Percentiles rank a stretch among this genome's conserved stretches.
Evolutionary conservation across 2,888 invertebrate genomes (phyloP).

Genomic region (Chironomus tentans): DNA sequence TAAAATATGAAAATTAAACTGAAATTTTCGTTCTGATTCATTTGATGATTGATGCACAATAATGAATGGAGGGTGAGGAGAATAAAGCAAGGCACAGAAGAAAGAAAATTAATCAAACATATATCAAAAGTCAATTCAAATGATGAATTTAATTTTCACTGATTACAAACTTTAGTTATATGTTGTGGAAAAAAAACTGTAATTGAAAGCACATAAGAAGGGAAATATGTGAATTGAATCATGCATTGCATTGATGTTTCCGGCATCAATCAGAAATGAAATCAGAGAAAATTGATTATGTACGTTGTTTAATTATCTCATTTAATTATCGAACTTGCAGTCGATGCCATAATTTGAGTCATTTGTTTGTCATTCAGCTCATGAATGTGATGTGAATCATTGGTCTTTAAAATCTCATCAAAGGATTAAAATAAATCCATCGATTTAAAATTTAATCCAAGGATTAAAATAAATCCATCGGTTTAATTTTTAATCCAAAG

Average conservation of each 20-base stretch:
- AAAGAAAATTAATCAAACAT: neutral
- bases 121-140: neutral
- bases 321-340: slow-evolving; percentile 14
- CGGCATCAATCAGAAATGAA: neutral
- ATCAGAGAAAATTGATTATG: slow-evolving; percentile 9
- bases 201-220: neutral
- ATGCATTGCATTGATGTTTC: neutral
- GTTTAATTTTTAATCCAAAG: too few relatives aligned
- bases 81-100: neutral
- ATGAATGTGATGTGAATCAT: too few relatives aligned
- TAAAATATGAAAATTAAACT: neutral
- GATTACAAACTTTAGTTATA: neutral
- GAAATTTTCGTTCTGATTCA: neutral
- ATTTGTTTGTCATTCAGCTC: neutral
- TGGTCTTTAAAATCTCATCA: too few relatives aligned
- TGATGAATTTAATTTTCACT: slow-evolving; percentile 8
- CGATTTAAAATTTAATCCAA: neutral
- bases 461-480: neutral
- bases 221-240: neutral
- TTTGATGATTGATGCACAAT: neutral
- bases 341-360: neutral
- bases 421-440: neutral
- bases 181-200: neutral
- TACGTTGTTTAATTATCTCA: slow-evolving; percentile 23
- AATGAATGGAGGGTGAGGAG: neutral